These are phyloP conservation scores for Cyclophora albipunctata DNA, from an alignment of 2,888 invertebrate genomes.

Conservation along the genomic window DNA sequence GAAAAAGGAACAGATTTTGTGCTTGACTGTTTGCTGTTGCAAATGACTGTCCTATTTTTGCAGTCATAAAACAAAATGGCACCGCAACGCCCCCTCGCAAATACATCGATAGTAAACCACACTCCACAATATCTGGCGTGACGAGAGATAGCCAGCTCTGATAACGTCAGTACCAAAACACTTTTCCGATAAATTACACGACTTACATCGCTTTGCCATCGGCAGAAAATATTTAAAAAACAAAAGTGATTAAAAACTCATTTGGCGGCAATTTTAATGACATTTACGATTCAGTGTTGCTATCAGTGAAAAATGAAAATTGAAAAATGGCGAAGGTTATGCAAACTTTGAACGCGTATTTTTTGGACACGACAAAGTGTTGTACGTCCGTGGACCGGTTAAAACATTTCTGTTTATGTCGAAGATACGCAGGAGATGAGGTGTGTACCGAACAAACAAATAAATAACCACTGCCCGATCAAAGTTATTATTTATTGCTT, in stretches of 20 bases:
- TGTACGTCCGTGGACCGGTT: constrained; percentile 56
- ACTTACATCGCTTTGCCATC: constrained; percentile 9
- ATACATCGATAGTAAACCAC: constrained; percentile 41
- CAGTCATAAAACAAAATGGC: constrained; percentile 3
- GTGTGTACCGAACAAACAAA: constrained; percentile 23
- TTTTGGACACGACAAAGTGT: constrained; percentile 58
- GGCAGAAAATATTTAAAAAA: constrained; percentile 5
- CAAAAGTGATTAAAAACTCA: constrained; percentile 14
- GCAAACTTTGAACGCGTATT: constrained; percentile 55
- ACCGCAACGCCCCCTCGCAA: constrained; percentile 26
- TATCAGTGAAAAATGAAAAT: constrained; percentile 17
- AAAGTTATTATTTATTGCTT: constrained; percentile 13
- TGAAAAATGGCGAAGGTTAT: constrained; percentile 51
- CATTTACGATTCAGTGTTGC: constrained; percentile 25
- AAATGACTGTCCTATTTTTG: too few relatives aligned
- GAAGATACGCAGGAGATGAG: constrained; percentile 51
- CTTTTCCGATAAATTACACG: constrained; percentile 50
- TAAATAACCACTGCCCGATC: constrained; percentile 7
- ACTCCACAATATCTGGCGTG: constrained; percentile 67
- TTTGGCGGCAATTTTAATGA: constrained; percentile 4
- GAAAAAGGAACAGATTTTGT: too few relatives aligned
- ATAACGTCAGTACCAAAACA: constrained; percentile 60
- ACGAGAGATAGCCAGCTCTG: constrained; percentile 66
- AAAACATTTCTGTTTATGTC: constrained; percentile 63
- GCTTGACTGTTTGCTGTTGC: too few relatives aligned